Evolutionary conservation across 2,113 vertebrate species (phyloP).

Genomic region (Etia nguti): DNA sequence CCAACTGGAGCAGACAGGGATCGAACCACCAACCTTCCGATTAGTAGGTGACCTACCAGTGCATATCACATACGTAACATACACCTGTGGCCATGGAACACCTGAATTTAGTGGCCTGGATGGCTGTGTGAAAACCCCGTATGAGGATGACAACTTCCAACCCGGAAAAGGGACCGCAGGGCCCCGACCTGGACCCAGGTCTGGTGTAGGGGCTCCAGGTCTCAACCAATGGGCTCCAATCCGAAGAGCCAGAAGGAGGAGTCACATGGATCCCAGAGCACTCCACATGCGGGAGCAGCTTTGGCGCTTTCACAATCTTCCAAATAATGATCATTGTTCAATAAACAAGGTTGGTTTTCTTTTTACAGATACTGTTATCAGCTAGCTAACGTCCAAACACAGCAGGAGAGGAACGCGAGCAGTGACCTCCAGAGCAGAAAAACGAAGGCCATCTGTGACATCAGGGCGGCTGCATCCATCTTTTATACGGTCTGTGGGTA

Average conservation of each 20-base stretch:
- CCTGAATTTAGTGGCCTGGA: too few relatives aligned
- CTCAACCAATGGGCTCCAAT: neutral
- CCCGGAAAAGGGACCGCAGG: neutral
- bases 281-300: neutral
- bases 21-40: too few relatives aligned
- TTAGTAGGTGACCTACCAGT: too few relatives aligned
- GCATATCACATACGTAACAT: too few relatives aligned
- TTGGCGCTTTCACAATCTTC: neutral
- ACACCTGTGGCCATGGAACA: too few relatives aligned
- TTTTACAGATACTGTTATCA: neutral
- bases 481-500: neutral
- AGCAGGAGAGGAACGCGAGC: neutral
- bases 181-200: neutral
- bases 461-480: neutral
- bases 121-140: neutral
- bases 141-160: neutral
- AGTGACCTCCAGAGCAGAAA: neutral
- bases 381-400: neutral
- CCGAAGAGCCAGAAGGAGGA: neutral
- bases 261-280: neutral
- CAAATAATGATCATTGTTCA: neutral
- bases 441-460: neutral
- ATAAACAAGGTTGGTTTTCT: neutral
- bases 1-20: too few relatives aligned
- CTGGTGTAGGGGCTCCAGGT: neutral